phyloP scores from a whole-genome alignment of 2,113 vertebrate species.

The Hemichromis elongatus region DNA sequence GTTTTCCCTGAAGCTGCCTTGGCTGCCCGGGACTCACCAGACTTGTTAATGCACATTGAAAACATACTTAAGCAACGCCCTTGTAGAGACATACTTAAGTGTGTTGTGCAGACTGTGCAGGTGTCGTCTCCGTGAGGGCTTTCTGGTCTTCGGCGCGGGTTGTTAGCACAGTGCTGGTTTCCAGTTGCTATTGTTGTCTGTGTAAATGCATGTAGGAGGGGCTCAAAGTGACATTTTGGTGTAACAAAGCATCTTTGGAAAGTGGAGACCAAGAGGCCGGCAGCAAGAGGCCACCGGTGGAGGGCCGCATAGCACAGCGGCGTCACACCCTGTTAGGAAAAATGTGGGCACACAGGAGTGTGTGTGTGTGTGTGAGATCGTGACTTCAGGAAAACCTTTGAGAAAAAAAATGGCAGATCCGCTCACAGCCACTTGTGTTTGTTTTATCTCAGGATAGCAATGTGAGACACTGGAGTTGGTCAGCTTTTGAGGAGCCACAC shows the following conservation, averaged over 20 bases:
- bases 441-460: neutral
- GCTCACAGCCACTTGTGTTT: neutral
- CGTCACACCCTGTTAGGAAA: slow-evolving; percentile 19
- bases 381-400: neutral
- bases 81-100: neutral
- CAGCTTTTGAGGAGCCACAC: neutral
- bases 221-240: slow-evolving; percentile 50
- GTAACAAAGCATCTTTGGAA: slow-evolving; percentile 60
- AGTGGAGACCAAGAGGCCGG: slow-evolving; percentile 10
- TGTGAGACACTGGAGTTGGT: slow-evolving; percentile 1
- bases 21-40: neutral
- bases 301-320: slow-evolving; percentile 19
- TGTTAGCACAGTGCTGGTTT: slow-evolving; percentile 34
- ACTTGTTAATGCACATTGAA: neutral
- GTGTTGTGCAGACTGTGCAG: neutral
- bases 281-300: slow-evolving; percentile 12
- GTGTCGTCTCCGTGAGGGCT: neutral
- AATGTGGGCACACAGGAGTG: neutral
- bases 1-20: neutral
- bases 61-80: neutral
- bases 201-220: slow-evolving; percentile 53
- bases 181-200: slow-evolving; percentile 58
- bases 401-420: too few relatives aligned
- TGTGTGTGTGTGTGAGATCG: neutral
- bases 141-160: neutral